phyloP scores from a whole-genome alignment of 2,113 vertebrate species.

The Takifugu bimaculatus region DNA sequence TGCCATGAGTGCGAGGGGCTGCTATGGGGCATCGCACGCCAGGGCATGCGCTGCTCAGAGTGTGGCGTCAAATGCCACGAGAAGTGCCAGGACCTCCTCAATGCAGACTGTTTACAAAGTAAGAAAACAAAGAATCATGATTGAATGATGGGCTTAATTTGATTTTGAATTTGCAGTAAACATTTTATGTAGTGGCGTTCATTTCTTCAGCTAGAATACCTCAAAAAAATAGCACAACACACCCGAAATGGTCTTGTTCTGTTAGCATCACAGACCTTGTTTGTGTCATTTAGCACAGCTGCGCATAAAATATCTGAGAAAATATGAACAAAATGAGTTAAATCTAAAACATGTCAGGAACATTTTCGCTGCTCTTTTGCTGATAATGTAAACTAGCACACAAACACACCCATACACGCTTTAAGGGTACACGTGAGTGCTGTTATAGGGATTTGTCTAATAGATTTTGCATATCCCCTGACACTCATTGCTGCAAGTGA shows the following conservation, averaged over 20 bases:
- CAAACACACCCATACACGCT: too few species aligned
- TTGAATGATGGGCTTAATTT: background rate
- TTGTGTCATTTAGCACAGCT: background rate
- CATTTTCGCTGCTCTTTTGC: too few species aligned
- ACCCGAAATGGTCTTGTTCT: too few species aligned
- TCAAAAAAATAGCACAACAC: too few species aligned
- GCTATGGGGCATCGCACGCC: constrained; percentile 95
- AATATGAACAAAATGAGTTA: too few species aligned
- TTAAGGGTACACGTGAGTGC: background rate
- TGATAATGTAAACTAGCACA: too few species aligned
- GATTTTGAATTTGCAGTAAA: background rate
- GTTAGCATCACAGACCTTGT: background rate
- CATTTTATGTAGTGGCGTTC: too few species aligned
- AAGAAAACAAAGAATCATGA: constrained; percentile 60
- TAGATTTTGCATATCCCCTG: constrained; percentile 8
- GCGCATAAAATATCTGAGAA: background rate
- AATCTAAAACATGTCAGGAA: too few species aligned
- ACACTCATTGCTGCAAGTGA: constrained; percentile 3
- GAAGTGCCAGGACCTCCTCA: constrained; percentile 97
- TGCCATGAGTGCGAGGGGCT: constrained; percentile 97
- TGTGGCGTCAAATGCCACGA: constrained; percentile 98
- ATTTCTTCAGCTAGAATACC: too few species aligned
- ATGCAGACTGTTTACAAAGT: constrained; percentile 97
- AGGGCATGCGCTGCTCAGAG: constrained; percentile 94
- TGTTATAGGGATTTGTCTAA: constrained; percentile 7